Evolutionary conservation across 2,113 vertebrate species (phyloP).

Genomic region (Pelodiscus sinensis): DNA sequence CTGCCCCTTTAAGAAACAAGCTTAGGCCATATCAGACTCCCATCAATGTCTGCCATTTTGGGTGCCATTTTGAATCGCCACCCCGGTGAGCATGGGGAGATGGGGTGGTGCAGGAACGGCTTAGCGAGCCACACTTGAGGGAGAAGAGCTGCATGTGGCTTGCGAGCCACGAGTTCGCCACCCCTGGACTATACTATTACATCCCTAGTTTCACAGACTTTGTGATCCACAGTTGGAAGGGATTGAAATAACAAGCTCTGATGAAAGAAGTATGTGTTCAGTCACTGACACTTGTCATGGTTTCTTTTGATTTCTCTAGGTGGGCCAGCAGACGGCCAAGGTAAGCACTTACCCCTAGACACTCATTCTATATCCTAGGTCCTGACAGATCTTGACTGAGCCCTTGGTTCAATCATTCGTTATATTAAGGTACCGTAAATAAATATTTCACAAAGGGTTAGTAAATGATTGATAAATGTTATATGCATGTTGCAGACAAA

Average conservation of each 20-base stretch:
- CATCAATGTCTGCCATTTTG: too few relatives aligned
- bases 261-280: neutral
- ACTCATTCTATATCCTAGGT: neutral
- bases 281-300: neutral
- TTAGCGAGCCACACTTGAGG: too few relatives aligned
- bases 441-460: neutral
- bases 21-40: too few relatives aligned
- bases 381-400: constrained; percentile 5
- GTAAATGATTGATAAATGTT: constrained; percentile 9
- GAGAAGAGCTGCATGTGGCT: too few relatives aligned
- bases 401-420: constrained; percentile 23
- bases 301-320: neutral
- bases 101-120: too few relatives aligned
- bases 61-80: too few relatives aligned
- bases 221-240: neutral
- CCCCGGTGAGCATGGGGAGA: too few relatives aligned
- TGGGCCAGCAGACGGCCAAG: neutral
- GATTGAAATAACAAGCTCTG: rapidly evolving
- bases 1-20: too few relatives aligned
- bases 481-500: neutral
- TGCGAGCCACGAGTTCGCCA: too few relatives aligned
- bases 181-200: too few relatives aligned
- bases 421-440: neutral
- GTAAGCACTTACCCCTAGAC: neutral
- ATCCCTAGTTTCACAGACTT: neutral